Evolutionary conservation across 2,113 vertebrate genomes (phyloP), one percentile per base, ranked within the genome.

Genomic region (Paradoxurus hermaphroditus): DNA sequence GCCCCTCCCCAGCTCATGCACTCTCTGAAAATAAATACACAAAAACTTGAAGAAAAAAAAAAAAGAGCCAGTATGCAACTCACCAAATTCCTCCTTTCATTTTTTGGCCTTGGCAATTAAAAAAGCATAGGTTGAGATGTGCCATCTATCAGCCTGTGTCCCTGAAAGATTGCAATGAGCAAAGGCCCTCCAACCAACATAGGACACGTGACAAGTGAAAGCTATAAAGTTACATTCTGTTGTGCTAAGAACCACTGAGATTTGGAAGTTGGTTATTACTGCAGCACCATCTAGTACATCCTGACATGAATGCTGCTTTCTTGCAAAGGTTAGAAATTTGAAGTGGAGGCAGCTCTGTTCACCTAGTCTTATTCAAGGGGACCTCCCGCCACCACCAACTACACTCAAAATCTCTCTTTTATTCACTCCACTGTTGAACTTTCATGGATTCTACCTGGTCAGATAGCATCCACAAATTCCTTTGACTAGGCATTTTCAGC

Each of bases 351-450:
- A 75, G 44, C 4, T 16, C 72, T 25, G 44, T 36, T 63, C 16
- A 73, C 36, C 13, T 90, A 25, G 3, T 90, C 2, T 77, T 59
- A 21, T 29, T 51, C 51, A 82, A 39, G 34, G 25, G 56, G 3
- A 29, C 51, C 77, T 39, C 18, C 51, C 62, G 67, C 25, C 25
- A 23, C 63, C 19, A 85, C 91, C 41, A 70, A 73, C 46, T 63
- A 62, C 3, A 77, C 56, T n/a, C 65, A 88, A 67, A 91, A 49
- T n/a, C 15, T 90, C 36, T 95, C 92, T 96, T 91, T 95, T 39
- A 65, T 75, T 92, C 19, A 79, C 8, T 0, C 27, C 11, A 5
- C 0, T 87, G 49, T 41, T 67, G 53, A 83, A 86, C 39, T 49
- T 83, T 23, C 78, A 53, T 36, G 16, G 31, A 18, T 88, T 83